phyloP scores from a whole-genome alignment of 1,140 invertebrate genomes.

The Augochlora pura region DNA sequence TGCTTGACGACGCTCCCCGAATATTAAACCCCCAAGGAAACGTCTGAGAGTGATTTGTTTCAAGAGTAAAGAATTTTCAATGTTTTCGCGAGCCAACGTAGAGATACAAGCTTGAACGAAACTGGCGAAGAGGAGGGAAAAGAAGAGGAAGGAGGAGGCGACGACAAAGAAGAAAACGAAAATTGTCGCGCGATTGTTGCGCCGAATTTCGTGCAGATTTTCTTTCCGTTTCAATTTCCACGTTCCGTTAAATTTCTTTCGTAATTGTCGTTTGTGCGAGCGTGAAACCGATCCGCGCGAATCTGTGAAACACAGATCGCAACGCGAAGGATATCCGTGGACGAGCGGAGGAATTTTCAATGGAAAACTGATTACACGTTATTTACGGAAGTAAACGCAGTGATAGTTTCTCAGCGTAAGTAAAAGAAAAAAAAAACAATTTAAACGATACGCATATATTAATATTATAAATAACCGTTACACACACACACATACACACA shows the following conservation, averaged over 20 bases:
- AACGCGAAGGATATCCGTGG: not conserved
- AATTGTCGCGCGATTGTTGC: not conserved
- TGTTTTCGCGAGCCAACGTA: not conserved
- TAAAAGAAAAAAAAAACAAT: conserved; percentile 66
- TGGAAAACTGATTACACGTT: conserved; percentile 43
- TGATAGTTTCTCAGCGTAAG: conserved; percentile 70
- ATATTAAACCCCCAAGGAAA: too few relatives aligned
- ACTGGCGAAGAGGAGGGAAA: not conserved
- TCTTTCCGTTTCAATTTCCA: not conserved
- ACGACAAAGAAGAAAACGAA: not conserved
- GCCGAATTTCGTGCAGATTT: conserved; percentile 16
- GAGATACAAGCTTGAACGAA: not conserved
- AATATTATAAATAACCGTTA: conserved; percentile 63
- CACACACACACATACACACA: conserved; percentile 13
- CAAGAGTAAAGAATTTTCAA: not conserved
- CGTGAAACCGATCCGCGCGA: conserved; percentile 15
- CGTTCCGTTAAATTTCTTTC: not conserved
- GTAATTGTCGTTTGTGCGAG: conserved; percentile 3
- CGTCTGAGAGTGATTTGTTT: too few relatives aligned
- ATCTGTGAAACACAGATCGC: not conserved
- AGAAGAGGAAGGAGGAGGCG: not conserved
- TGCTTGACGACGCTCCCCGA: too few relatives aligned
- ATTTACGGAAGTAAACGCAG: conserved; percentile 68
- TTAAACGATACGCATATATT: conserved; percentile 49
- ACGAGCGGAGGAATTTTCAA: not conserved